Evolutionary conservation across 1,140 invertebrate species (phyloP), one percentile per base, ranked within the genome.

Genomic region (Mercenaria mercenaria): DNA sequence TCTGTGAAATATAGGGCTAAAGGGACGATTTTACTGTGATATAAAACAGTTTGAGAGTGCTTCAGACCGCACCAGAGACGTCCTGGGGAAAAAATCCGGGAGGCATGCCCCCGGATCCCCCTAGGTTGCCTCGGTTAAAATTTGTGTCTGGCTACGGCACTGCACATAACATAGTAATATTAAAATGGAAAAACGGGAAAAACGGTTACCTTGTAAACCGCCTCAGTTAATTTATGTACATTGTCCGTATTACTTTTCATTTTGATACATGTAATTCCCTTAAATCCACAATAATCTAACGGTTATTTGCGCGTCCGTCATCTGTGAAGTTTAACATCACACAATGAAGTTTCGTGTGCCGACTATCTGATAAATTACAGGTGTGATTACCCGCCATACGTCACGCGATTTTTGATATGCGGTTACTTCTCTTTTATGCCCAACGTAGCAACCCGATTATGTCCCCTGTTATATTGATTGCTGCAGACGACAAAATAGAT

Each of bases 191-290:
- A n/a, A n/a, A n/a, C n/a, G n/a, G n/a, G n/a, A 11, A 72, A 72
- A 72, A 72, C 13, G 37, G 34, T 59, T 85, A 87, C 85, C 85
- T 87, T 87, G 52, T 87, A 87, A 61, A 87, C 56, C 11, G 85
- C 52, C 29, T 87, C 85, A 43, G 85, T 87, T 23, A 87, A 61
- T 59, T 77, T 87, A 67, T 87, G 85, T 64, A 87, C 39, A 59
- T 87, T 74, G 32, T 87, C 85, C 50, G 85, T 87, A 37, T 72
- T 72, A 34, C 56, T 77, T 64, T 87, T 87, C 85, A 87, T 87
- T 79, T 87, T 87, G 18, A 29, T 29, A n/a, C n/a, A n/a, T n/a
- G 52, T 26, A 52, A 50, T 77, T 50, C 67, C 34, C 67, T 67
- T 72, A 72, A 72, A 72, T 72, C 67, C 67, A 39, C n/a, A 37